Evolutionary conservation across 1,140 invertebrate genomes (phyloP), one percentile per base, ranked within the genome.

Genomic region (Phthorimaea operculella): DNA sequence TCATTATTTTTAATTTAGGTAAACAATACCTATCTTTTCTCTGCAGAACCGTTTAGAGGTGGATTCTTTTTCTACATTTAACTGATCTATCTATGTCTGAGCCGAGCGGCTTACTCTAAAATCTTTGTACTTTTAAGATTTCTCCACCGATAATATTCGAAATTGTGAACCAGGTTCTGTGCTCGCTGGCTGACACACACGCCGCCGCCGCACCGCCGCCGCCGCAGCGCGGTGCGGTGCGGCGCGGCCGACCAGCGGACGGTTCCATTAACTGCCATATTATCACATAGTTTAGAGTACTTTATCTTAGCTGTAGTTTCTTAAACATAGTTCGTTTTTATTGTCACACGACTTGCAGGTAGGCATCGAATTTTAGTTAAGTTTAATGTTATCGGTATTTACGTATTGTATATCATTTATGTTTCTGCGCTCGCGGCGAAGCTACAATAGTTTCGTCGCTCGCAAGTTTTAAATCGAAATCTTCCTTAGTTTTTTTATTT

Each of bases 191-290:
- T 4, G 21, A 28, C 21, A 28, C 21, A 28, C 21, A 28, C 21
- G 21, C 21, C 21, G 21, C 21, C 21, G 21, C 21, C 21, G 21
- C 21, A 28, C 21, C 21, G 21, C 2, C 21, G 21, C 21, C 21
- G 21, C 21, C 2, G 6, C 2, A 2, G 21, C 21, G 21, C 21
- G 49, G 62, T 74, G 66, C 68, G 64, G 68, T 66, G 77, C 76
- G 21, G 21, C 6, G 21, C 21, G 6, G 77, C 76, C 72, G 74
- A 78, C 73, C 21, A 28, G 74, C 77, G 71, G 74, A 82, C 77
- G 76, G 76, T 83, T 84, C 74, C 75, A 76, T 70, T 79, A 82
- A 84, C 81, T 84, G 81, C 81, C 81, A 84, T 84, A 84, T 84
- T 84, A 84, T 79, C 74, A 81, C 81, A 80, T 84, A 84, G 70